These are phyloP conservation scores for Mesorhabditis spiculigera DNA, from an alignment of 2,888 invertebrate species.

Conservation along the genomic window DNA sequence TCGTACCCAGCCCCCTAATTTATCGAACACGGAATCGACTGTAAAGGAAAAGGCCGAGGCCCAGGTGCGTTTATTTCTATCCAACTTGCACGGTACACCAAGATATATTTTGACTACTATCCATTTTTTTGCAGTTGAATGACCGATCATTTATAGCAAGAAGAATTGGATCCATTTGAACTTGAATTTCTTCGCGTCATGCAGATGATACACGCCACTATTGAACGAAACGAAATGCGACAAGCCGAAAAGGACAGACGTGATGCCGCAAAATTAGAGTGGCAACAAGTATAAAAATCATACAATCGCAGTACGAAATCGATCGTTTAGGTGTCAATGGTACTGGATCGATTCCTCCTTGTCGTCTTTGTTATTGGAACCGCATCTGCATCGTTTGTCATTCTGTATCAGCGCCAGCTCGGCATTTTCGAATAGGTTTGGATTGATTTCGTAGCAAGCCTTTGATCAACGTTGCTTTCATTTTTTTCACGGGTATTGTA, in stretches of 20 bases:
- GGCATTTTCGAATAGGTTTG: slow-evolving; percentile 22
- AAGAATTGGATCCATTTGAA: slow-evolving; percentile 63
- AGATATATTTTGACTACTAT: too few species aligned
- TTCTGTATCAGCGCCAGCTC: slow-evolving; percentile 53
- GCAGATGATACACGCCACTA: slow-evolving; percentile 72
- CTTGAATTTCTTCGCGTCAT: slow-evolving; percentile 70
- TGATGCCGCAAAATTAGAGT: slow-evolving; percentile 78
- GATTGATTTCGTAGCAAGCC: too few species aligned
- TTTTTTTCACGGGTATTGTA: too few species aligned
- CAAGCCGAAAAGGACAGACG: slow-evolving; percentile 76
- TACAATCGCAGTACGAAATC: neutral
- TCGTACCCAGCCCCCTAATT: too few species aligned
- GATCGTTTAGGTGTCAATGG: slow-evolving; percentile 70
- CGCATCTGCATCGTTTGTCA: slow-evolving; percentile 54
- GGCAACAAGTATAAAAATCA: slow-evolving; percentile 68
- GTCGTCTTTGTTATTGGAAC: slow-evolving; percentile 64
- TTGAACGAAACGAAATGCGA: slow-evolving; percentile 69
- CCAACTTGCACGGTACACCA: too few species aligned
- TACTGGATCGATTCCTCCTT: slow-evolving; percentile 70
- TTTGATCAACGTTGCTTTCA: too few species aligned
- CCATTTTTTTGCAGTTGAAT: too few species aligned
- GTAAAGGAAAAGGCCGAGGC: too few species aligned
- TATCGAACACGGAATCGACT: too few species aligned
- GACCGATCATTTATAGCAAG: neutral
- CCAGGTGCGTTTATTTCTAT: too few species aligned